These are phyloP conservation scores for Artibeus lituratus DNA, from an alignment of 2,797 vertebrate species.

Conservation along the genomic window DNA sequence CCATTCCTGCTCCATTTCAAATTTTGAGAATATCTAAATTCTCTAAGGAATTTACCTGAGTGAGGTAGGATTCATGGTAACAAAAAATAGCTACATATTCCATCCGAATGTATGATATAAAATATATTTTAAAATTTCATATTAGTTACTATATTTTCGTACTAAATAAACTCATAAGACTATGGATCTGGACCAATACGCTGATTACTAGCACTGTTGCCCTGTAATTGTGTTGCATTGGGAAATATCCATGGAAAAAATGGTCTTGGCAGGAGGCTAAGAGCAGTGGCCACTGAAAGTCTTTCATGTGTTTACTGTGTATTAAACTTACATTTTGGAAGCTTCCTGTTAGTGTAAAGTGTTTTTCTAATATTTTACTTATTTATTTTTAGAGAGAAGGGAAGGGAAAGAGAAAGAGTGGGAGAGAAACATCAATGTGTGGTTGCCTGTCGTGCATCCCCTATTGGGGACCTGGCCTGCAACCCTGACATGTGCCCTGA, in stretches of 20 bases:
- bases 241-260: neutral
- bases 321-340: neutral
- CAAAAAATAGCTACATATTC: neutral
- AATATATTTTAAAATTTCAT: neutral
- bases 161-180: neutral
- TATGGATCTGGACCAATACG: neutral
- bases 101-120: neutral
- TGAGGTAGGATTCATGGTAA: neutral
- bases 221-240: neutral
- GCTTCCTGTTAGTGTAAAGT: neutral
- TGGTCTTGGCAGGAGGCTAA: rapidly evolving
- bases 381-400: too few species aligned
- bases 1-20: neutral
- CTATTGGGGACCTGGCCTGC: too few species aligned
- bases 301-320: neutral
- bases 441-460: too few species aligned
- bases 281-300: neutral
- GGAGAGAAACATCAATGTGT: too few species aligned
- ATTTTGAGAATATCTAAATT: neutral
- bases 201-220: neutral
- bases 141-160: neutral
- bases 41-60: neutral
- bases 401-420: too few species aligned
- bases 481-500: too few species aligned
- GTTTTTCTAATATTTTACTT: too few species aligned